These are phyloP conservation scores for Pantherophis guttatus DNA, from an alignment of 2,113 vertebrate genomes.

Conservation along the genomic window DNA sequence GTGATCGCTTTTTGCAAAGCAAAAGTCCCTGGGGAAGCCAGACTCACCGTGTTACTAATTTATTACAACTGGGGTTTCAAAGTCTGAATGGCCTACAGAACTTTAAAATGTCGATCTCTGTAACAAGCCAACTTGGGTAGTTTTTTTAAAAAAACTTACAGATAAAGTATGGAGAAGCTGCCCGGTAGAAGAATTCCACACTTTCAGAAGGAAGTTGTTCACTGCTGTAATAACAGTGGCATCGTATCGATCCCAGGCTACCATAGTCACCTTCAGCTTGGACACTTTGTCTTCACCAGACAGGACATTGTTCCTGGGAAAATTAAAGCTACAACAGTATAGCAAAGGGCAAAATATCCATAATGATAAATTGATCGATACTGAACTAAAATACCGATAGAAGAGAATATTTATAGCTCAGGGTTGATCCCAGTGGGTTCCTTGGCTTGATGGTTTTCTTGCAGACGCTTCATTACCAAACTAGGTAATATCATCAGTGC, in stretches of 20 bases:
- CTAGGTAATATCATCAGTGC: not conserved
- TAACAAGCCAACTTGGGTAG: not conserved
- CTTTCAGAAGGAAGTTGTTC: constrained; percentile 95
- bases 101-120: not conserved
- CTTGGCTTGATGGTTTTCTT: not conserved
- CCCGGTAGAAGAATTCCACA: constrained; percentile 87
- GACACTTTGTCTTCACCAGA: constrained; percentile 88
- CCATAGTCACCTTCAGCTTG: constrained; percentile 97
- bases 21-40: too few species aligned
- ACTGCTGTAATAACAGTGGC: constrained; percentile 90
- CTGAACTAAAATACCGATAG: not conserved
- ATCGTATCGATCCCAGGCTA: constrained; percentile 92
- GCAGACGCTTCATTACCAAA: not conserved
- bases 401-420: not conserved
- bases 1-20: too few species aligned
- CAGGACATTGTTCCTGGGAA: constrained; percentile 71
- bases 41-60: too few species aligned
- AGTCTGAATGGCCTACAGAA: too few species aligned
- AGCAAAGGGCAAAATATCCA: not conserved
- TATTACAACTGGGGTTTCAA: too few species aligned
- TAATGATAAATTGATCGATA: not conserved
- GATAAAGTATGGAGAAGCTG: constrained; percentile 90
- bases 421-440: not conserved
- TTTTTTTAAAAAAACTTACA: constrained; percentile 74
- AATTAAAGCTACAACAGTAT: constrained; percentile 7